These are phyloP conservation scores for Eurystomus glaucurus DNA, from an alignment of 2,797 vertebrate species.

Conservation along the genomic window DNA sequence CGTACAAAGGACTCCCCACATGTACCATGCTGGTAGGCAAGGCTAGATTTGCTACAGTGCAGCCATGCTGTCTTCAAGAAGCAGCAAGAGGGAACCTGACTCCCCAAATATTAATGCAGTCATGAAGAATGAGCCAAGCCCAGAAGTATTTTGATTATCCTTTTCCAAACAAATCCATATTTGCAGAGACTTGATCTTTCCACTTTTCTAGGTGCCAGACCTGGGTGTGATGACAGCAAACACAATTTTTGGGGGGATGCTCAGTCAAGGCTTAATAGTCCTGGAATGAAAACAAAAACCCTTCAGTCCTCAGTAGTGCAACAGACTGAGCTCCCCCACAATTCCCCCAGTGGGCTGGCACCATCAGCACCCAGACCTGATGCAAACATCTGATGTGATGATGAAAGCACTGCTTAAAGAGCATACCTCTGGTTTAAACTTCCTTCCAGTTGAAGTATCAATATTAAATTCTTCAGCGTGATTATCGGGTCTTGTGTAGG, in stretches of 20 bases:
- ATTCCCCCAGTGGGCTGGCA: accelerated
- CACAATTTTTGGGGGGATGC: not conserved
- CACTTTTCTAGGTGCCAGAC: not conserved
- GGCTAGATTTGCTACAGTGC: not conserved
- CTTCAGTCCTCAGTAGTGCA: not conserved
- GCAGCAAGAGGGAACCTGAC: not conserved
- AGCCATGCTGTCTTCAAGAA: not conserved
- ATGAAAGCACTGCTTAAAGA: not conserved
- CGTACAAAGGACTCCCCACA: not conserved
- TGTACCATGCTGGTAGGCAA: not conserved
- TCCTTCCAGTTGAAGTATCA: not conserved
- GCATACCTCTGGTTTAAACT: not conserved
- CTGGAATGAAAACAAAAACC: not conserved
- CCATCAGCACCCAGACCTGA: not conserved
- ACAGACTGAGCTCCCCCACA: not conserved
- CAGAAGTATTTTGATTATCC: not conserved
- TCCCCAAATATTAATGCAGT: not conserved
- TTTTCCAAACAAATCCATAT: not conserved
- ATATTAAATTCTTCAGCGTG: not conserved
- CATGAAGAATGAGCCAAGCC: not conserved
- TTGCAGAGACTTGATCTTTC: not conserved
- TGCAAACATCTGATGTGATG: not conserved
- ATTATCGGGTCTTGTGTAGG: not conserved
- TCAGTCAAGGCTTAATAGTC: not conserved
- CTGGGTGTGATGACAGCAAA: not conserved